These are phyloP conservation scores for Mionectes macconnelli DNA, from an alignment of 2,113 vertebrate species.

Conservation along the genomic window DNA sequence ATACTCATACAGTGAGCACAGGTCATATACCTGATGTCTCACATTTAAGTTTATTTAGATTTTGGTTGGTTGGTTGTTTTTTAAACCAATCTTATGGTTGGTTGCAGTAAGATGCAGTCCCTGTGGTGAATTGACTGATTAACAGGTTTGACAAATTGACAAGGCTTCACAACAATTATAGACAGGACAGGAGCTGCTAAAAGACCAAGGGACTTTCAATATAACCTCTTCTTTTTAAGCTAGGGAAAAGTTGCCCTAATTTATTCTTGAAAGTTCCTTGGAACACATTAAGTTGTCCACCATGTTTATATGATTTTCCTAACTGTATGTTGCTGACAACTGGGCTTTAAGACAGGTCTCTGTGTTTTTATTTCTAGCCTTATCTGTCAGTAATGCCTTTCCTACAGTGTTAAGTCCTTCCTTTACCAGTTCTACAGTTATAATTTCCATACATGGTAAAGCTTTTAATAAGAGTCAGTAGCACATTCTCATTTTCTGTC, in stretches of 20 bases:
- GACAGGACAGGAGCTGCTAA: background rate
- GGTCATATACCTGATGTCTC: background rate
- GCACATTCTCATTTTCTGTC: background rate
- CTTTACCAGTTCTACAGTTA: background rate
- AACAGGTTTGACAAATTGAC: background rate
- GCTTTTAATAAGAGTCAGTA: background rate
- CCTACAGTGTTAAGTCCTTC: background rate
- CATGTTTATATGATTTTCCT: background rate
- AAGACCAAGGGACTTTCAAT: background rate
- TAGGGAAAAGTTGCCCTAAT: background rate
- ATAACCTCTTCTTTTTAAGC: background rate
- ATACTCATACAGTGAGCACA: background rate
- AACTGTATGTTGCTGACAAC: background rate
- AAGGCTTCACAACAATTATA: background rate
- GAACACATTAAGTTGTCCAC: background rate
- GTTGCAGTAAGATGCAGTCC: background rate
- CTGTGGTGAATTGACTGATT: background rate
- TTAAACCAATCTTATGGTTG: background rate
- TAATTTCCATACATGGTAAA: background rate
- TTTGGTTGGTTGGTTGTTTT: background rate
- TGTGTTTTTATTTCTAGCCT: background rate
- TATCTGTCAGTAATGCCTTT: background rate
- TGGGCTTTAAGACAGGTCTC: background rate
- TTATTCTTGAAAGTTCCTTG: background rate
- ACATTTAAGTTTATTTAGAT: background rate